These are phyloP conservation scores for Brachionus sp. DNA, from an alignment of 1,140 invertebrate genomes.

Conservation along the genomic window DNA sequence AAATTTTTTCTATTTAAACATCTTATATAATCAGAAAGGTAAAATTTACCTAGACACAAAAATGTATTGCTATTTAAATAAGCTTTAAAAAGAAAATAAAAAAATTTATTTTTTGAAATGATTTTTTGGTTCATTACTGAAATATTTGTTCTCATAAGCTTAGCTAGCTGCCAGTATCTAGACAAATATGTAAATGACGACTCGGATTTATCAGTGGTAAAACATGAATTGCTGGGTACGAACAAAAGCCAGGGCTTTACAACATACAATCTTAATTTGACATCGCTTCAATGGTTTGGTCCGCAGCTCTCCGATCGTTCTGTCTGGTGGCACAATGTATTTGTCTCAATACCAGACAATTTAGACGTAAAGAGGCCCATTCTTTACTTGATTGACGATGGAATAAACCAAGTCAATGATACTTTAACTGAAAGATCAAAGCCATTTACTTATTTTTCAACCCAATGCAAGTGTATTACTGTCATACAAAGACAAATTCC, in stretches of 20 bases:
- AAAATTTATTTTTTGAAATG: neutral
- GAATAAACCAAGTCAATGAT: conserved; percentile 47
- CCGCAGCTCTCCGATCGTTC: conserved; percentile 48
- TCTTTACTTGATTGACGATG: conserved; percentile 51
- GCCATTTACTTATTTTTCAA: conserved; percentile 49
- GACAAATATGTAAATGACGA: conserved; percentile 9
- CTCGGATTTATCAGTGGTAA: conserved; percentile 11
- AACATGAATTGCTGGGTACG: conserved; percentile 42
- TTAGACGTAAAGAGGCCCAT: conserved; percentile 47
- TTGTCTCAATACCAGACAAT: conserved; percentile 50
- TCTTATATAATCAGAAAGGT: neutral
- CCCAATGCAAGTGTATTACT: conserved; percentile 48
- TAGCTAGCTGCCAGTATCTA: neutral
- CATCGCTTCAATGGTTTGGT: conserved; percentile 52
- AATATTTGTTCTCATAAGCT: neutral
- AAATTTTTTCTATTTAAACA: neutral
- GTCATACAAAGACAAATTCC: conserved; percentile 52
- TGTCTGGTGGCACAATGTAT: conserved; percentile 53
- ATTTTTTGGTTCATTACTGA: neutral
- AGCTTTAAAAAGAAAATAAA: neutral
- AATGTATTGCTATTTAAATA: neutral
- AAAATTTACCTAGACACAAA: neutral
- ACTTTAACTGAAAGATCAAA: conserved; percentile 49
- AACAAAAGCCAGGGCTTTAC: conserved; percentile 48
- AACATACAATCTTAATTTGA: conserved; percentile 49